These are phyloP conservation scores for Heliconius sara DNA, from an alignment of 2,888 invertebrate species.

Conservation along the genomic window DNA sequence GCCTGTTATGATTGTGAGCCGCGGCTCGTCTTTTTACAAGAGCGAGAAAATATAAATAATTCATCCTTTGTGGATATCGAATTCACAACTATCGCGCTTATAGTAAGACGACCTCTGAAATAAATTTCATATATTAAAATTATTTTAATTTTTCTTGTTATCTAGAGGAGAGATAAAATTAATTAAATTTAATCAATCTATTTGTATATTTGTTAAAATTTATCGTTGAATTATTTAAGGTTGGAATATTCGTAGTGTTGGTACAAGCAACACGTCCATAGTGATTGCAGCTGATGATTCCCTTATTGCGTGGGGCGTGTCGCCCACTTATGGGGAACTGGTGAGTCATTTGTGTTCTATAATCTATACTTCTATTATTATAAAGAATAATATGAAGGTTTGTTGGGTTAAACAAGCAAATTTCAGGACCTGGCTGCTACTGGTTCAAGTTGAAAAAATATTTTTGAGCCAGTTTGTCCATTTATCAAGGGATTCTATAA, in stretches of 20 bases:
- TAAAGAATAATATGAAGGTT: no score
- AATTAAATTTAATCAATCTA: background rate
- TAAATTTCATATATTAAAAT: background rate
- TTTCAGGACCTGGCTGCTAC: no score
- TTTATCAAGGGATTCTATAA: no score
- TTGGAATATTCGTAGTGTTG: conserved; percentile 94
- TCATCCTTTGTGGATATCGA: background rate
- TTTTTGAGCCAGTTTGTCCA: no score
- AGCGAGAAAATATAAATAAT: background rate
- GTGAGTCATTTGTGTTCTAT: conserved; percentile 65
- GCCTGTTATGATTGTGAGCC: no score
- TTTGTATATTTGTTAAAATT: background rate
- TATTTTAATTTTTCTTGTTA: background rate
- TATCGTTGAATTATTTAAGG: conserved; percentile 78
- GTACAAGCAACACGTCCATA: conserved; percentile 92
- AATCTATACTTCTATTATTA: background rate
- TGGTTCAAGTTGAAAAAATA: no score
- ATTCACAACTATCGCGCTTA: background rate
- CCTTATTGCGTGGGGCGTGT: conserved; percentile 96
- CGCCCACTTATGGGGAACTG: conserved; percentile 96
- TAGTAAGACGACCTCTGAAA: background rate
- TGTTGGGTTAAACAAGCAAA: no score
- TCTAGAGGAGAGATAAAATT: background rate
- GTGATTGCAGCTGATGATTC: conserved; percentile 95
- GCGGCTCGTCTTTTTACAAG: background rate